phyloP scores from a whole-genome alignment of 2,888 invertebrate genomes.

The Drosophila mimetica region DNA sequence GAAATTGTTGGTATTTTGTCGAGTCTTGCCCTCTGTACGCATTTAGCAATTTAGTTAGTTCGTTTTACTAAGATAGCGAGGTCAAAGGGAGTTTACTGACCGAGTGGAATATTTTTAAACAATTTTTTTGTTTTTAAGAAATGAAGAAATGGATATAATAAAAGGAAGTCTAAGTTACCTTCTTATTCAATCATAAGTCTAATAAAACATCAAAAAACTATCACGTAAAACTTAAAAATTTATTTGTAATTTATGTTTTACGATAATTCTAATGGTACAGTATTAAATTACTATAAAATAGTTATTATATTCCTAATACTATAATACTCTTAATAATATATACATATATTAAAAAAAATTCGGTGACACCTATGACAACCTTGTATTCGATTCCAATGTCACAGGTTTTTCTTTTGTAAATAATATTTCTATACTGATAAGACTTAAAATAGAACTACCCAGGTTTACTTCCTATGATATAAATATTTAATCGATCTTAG shows the following conservation, averaged over 20 bases:
- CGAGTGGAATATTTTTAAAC: slow-evolving; percentile 10
- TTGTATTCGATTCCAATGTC: background rate
- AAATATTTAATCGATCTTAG: slow-evolving; percentile 1
- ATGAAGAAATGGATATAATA: background rate
- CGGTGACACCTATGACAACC: background rate
- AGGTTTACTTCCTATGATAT: background rate
- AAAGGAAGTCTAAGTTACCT: background rate
- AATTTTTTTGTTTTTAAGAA: no score
- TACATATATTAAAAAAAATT: no score
- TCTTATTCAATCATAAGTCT: no score
- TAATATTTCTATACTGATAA: background rate
- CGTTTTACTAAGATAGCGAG: slow-evolving; percentile 10
- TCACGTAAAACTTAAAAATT: no score
- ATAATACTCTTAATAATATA: no score
- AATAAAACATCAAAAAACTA: no score
- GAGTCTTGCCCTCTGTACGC: slow-evolving; percentile 15
- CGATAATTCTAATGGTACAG: no score
- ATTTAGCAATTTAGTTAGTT: slow-evolving; percentile 16
- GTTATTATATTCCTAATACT: no score
- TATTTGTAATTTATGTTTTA: no score
- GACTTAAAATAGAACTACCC: background rate
- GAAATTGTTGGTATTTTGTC: slow-evolving; percentile 27
- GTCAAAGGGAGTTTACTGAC: slow-evolving; percentile 5
- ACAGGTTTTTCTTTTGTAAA: background rate
- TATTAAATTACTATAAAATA: no score